Percentiles rank a stretch among this genome's conserved stretches.
Conservation (phyloP, 1,140 invertebrate species). For the Cyclargus thomasi region DNA sequence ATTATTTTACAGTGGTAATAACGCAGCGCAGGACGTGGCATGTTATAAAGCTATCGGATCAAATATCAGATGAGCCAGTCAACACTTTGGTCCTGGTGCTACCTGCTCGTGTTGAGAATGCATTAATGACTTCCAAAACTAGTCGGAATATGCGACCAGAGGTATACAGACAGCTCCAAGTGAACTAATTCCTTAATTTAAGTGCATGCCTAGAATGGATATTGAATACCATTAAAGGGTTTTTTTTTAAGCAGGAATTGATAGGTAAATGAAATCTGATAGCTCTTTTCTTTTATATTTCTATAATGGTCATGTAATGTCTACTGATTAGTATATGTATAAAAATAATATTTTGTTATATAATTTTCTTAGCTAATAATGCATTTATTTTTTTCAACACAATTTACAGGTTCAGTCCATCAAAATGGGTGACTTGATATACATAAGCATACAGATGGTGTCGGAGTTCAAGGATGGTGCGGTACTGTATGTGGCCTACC, state of each 20-base stretch:
- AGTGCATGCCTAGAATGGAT: too few relatives aligned
- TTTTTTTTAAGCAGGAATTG: too few relatives aligned
- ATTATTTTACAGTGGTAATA: constrained; percentile 41
- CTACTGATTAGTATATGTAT: too few relatives aligned
- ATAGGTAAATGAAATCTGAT: too few relatives aligned
- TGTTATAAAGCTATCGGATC: constrained; percentile 41
- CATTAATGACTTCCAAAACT: constrained; percentile 25
- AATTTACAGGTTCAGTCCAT: constrained; percentile 42
- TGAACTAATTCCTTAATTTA: not conserved
- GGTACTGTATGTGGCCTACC: constrained; percentile 39
- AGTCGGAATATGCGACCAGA: constrained; percentile 35
- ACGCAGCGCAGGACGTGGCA: constrained; percentile 49
- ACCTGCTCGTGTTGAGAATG: constrained; percentile 30
- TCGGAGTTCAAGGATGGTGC: constrained; percentile 32
- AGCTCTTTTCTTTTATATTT: too few relatives aligned
- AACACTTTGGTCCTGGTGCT: constrained; percentile 26
- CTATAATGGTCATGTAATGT: too few relatives aligned
- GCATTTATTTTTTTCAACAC: not conserved
- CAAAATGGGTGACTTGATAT: constrained; percentile 45
- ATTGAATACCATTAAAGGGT: too few relatives aligned
- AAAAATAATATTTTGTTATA: too few relatives aligned
- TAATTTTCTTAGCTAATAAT: too few relatives aligned
- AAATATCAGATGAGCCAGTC: constrained; percentile 27
- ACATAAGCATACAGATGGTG: constrained; percentile 43
- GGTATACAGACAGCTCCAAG: too few relatives aligned